phyloP scores from a whole-genome alignment of 2,888 invertebrate genomes.

The Abrostola triplasia region DNA sequence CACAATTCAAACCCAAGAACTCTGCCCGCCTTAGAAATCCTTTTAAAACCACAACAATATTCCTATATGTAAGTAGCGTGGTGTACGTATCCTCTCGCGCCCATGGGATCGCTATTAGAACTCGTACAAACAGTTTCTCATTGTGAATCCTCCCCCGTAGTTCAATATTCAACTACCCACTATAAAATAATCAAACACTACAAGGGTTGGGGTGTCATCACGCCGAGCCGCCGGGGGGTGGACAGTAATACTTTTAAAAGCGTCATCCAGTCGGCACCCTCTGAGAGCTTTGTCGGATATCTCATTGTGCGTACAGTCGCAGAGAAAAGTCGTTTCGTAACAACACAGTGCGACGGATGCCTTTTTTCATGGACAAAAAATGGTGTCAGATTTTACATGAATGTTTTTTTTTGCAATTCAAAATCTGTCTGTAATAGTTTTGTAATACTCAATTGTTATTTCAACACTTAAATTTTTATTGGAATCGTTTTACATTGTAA shows the following conservation, averaged over 20 bases:
- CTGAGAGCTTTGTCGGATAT: constrained; percentile 73
- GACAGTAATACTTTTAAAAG: constrained; percentile 86
- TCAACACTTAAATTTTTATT: constrained; percentile 1
- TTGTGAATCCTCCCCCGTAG: constrained; percentile 56
- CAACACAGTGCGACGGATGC: constrained; percentile 55
- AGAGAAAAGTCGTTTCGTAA: constrained; percentile 65
- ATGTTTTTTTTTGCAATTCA: constrained; percentile 7
- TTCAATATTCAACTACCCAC: constrained; percentile 69
- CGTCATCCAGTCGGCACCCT: constrained; percentile 74
- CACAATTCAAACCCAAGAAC: too few species aligned
- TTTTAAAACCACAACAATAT: constrained; percentile 24
- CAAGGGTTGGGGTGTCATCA: constrained; percentile 68
- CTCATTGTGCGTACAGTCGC: constrained; percentile 76
- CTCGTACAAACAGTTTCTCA: constrained; percentile 57
- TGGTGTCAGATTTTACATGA: constrained; percentile 28
- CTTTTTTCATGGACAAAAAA: constrained; percentile 55
- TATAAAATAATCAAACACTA: constrained; percentile 72
- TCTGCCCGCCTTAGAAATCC: constrained; percentile 17
- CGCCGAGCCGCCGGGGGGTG: constrained; percentile 54
- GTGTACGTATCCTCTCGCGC: constrained; percentile 3
- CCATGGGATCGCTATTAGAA: constrained; percentile 52
- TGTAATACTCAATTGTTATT: background rate
- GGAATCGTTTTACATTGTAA: constrained; percentile 2
- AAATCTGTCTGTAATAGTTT: background rate
- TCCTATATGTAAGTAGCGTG: constrained; percentile 3